phyloP scores from a whole-genome alignment of 2,888 invertebrate genomes.

The Amiota minor region DNA sequence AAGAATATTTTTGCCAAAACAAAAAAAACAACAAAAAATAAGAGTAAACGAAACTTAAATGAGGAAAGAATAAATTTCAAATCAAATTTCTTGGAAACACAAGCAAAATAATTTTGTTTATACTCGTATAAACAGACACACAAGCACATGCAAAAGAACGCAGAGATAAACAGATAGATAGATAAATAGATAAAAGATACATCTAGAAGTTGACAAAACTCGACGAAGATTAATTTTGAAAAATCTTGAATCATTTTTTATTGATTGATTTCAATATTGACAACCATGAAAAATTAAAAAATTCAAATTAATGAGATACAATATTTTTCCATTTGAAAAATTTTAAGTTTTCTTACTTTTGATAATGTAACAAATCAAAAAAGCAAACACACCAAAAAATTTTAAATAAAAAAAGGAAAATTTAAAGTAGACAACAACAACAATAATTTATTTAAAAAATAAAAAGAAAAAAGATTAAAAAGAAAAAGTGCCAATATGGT shows the following conservation, averaged over 20 bases:
- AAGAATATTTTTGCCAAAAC: constrained; percentile 15
- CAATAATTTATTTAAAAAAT: constrained; percentile 17
- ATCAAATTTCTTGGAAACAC: constrained; percentile 6
- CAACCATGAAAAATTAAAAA: too few species aligned
- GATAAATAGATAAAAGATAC: constrained; percentile 8
- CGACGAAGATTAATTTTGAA: neutral
- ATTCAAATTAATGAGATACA: too few species aligned
- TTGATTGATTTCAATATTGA: too few species aligned
- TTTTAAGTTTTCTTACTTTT: neutral
- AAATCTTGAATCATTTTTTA: too few species aligned
- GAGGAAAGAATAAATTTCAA: constrained; percentile 32
- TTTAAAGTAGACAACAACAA: neutral
- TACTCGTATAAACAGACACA: neutral
- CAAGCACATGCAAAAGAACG: neutral
- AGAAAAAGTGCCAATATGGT: constrained; percentile 59
- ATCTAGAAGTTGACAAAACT: neutral
- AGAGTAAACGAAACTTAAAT: neutral
- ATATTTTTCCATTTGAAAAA: neutral
- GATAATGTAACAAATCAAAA: neutral
- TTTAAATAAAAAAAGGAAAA: constrained; percentile 29
- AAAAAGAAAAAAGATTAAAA: constrained; percentile 15
- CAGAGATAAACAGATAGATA: neutral
- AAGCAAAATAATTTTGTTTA: neutral
- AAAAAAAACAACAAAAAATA: neutral
- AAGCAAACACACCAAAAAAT: constrained; percentile 32